A percentile compares a stretch with the other conserved stretches of the same genome.
Conservation (phyloP, 2,113 vertebrate species). For the Pterocles orientalis region DNA sequence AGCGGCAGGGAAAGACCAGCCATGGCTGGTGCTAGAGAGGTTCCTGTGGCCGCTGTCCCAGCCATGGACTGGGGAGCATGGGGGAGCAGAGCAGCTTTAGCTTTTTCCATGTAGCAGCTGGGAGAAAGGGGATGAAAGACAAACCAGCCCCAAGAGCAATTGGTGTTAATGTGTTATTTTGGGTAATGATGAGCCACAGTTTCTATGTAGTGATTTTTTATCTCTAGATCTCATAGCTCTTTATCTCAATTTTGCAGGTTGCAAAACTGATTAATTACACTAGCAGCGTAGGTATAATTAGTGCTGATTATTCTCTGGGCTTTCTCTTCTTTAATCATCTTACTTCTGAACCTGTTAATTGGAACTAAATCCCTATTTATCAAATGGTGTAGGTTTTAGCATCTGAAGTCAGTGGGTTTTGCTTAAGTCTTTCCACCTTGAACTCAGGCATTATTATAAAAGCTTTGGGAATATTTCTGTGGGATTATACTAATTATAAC, state of each 20-base stretch:
- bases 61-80: rapidly evolving
- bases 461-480: not conserved
- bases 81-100: not conserved
- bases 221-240: slow-evolving; percentile 22
- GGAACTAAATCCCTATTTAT: slow-evolving; percentile 35
- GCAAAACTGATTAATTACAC: slow-evolving; percentile 42
- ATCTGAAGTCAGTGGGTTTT: not conserved
- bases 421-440: not conserved
- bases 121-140: not conserved
- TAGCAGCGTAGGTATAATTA: slow-evolving; percentile 22
- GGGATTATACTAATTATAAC: not conserved
- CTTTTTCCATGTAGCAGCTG: not conserved
- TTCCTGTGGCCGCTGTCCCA: rapidly evolving
- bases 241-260: slow-evolving; percentile 41
- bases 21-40: rapidly evolving
- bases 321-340: slow-evolving; percentile 37
- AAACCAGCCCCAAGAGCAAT: not conserved
- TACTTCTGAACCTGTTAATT: slow-evolving; percentile 20
- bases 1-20: not conserved
- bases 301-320: slow-evolving; percentile 18
- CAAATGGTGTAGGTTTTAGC: not conserved
- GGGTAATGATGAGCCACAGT: not conserved
- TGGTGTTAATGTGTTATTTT: not conserved
- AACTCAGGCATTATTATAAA: not conserved
- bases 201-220: not conserved